A percentile compares a stretch with the other conserved stretches of the same genome.
Evolutionary conservation across 2,888 invertebrate genomes (phyloP).

Genomic region (Clunio marinus): DNA sequence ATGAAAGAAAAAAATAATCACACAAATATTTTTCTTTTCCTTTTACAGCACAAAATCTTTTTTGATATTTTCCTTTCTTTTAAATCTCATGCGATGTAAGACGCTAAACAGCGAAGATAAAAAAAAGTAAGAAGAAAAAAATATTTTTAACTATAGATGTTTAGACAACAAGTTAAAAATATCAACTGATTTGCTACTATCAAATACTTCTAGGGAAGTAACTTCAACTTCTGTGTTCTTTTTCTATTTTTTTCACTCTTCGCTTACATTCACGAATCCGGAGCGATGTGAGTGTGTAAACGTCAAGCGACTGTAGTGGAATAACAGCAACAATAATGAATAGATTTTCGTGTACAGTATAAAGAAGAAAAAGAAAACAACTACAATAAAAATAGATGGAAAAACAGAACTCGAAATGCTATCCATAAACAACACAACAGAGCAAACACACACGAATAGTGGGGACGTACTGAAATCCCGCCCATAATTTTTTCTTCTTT

Average conservation of each 20-base stretch:
- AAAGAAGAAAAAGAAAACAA: too few species aligned
- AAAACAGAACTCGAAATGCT: not conserved
- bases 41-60: too few species aligned
- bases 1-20: too few species aligned
- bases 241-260: slow-evolving; percentile 1
- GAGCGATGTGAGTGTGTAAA: not conserved
- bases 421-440: not conserved
- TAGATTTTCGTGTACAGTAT: slow-evolving; percentile 20
- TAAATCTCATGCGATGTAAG: too few species aligned
- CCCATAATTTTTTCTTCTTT: slow-evolving; percentile 1
- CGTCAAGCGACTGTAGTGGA: not conserved
- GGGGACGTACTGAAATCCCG: not conserved
- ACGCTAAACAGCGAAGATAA: too few species aligned
- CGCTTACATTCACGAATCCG: not conserved
- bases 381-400: slow-evolving; percentile 10
- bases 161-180: slow-evolving; percentile 41
- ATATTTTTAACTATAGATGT: slow-evolving; percentile 40
- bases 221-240: slow-evolving; percentile 39
- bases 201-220: slow-evolving; percentile 42
- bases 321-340: slow-evolving; percentile 25
- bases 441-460: not conserved
- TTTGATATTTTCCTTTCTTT: too few species aligned
- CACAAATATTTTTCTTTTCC: not conserved
- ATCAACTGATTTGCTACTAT: slow-evolving; percentile 41
- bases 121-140: slow-evolving; percentile 26